These are phyloP conservation scores for Coracias cyanogaster DNA, from an alignment of 2,797 vertebrate genomes.

Conservation along the genomic window DNA sequence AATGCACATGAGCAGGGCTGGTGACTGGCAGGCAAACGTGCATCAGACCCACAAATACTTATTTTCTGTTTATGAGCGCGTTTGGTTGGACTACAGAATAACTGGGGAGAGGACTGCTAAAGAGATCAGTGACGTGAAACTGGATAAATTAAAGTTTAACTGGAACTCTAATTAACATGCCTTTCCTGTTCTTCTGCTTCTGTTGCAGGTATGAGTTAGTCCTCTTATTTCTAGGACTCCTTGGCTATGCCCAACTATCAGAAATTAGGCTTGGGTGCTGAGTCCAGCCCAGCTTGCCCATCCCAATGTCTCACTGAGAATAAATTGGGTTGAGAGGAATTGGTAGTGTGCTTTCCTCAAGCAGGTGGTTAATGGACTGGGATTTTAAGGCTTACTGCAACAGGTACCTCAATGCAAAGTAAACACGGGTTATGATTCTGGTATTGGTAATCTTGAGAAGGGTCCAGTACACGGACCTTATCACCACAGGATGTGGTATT, in stretches of 20 bases:
- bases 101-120: not conserved
- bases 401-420: not conserved
- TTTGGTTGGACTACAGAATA: not conserved
- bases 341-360: not conserved
- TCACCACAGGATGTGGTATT: not conserved
- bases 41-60: not conserved
- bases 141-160: not conserved
- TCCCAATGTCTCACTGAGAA: not conserved
- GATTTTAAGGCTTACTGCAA: not conserved
- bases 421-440: not conserved
- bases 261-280: not conserved
- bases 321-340: not conserved
- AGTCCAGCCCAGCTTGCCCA: not conserved
- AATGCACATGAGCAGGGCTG: not conserved
- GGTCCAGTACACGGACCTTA: not conserved
- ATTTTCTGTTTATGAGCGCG: not conserved
- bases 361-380: not conserved
- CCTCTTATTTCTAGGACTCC: not conserved
- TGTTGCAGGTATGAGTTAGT: not conserved
- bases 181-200: not conserved
- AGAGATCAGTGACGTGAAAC: not conserved
- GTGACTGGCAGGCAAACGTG: not conserved
- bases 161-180: rapidly evolving
- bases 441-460: not conserved
- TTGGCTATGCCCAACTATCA: not conserved